Conservation (phyloP, 2,888 invertebrate species). For the Orthonychiurus folsomi region DNA sequence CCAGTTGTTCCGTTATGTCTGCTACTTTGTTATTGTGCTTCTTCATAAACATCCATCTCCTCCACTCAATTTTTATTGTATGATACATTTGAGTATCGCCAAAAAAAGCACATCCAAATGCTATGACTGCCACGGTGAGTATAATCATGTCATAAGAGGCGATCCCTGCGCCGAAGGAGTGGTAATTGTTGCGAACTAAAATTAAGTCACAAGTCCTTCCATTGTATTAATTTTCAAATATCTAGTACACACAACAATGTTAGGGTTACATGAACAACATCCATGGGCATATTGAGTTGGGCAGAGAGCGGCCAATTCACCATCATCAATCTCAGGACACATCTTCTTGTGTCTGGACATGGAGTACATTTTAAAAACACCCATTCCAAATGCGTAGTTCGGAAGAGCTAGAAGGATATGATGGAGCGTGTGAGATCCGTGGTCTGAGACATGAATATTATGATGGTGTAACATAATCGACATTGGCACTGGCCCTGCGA, state of each 20-base stretch:
- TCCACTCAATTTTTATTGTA: background rate
- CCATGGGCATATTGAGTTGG: background rate
- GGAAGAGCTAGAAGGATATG: background rate
- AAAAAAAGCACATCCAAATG: background rate
- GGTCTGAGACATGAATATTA: background rate
- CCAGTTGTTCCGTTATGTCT: background rate
- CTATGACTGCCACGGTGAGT: background rate
- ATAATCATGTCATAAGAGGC: background rate
- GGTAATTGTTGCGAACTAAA: background rate
- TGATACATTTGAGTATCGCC: background rate
- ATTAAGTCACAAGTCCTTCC: too few relatives aligned
- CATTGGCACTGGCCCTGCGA: background rate
- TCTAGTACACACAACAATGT: too few relatives aligned
- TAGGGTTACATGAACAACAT: background rate
- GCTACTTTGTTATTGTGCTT: background rate
- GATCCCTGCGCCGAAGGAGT: background rate
- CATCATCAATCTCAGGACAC: background rate
- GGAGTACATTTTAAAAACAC: background rate
- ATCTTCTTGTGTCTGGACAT: background rate
- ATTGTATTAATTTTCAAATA: too few relatives aligned
- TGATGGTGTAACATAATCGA: too few relatives aligned
- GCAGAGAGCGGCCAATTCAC: background rate
- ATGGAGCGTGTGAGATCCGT: background rate
- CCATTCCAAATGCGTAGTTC: background rate
- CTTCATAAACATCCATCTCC: background rate